Evolutionary conservation across 2,113 vertebrate genomes (phyloP).

Genomic region (Caranx melampygus): DNA sequence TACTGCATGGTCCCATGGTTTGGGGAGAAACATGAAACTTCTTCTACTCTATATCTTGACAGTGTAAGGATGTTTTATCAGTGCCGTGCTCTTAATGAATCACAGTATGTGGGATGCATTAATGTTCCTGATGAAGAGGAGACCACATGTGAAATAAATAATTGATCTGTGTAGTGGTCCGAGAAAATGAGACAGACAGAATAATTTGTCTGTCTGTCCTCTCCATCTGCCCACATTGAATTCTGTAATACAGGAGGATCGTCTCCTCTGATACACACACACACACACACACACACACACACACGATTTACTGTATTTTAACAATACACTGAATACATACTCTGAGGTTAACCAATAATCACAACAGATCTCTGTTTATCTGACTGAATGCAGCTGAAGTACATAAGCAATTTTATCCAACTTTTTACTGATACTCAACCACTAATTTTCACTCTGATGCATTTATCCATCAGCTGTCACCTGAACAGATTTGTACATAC

Average conservation of each 20-base stretch:
- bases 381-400: neutral
- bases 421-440: neutral
- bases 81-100: slow-evolving; percentile 13
- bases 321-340: neutral
- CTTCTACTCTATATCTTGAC: neutral
- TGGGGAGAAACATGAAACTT: neutral
- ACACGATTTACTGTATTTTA: neutral
- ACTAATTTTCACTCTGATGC: neutral
- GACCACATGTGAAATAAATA: slow-evolving; percentile 79
- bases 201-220: slow-evolving; percentile 76
- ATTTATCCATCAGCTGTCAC: too few species aligned
- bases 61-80: neutral
- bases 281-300: neutral
- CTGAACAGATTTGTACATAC: neutral
- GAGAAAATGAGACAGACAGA: slow-evolving; percentile 75
- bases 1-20: slow-evolving; percentile 9
- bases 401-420: neutral
- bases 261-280: neutral
- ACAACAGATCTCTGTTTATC: too few species aligned
- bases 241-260: slow-evolving; percentile 47
- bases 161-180: slow-evolving; percentile 81
- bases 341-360: neutral
- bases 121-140: slow-evolving; percentile 40
- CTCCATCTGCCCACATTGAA: slow-evolving; percentile 71
- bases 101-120: slow-evolving; percentile 71